These are phyloP conservation scores for Drosophila obscura DNA, from an alignment of 1,140 invertebrate species.

Conservation along the genomic window DNA sequence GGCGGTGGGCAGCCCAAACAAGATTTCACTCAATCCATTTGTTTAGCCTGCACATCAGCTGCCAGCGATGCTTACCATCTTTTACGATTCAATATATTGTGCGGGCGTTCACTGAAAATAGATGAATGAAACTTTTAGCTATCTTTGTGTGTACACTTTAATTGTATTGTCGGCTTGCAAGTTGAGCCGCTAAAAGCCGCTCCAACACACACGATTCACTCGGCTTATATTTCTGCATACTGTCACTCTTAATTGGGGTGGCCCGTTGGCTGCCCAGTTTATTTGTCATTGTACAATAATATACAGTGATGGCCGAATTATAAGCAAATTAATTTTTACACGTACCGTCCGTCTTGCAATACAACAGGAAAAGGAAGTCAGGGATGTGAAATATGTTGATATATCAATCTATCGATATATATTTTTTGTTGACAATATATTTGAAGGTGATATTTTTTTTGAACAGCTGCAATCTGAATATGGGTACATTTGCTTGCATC, in stretches of 20 bases:
- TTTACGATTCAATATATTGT: slow-evolving; percentile 72
- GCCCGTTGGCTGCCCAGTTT: background rate
- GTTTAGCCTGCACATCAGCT: background rate
- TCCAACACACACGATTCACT: background rate
- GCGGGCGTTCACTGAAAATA: slow-evolving; percentile 49
- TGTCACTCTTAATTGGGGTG: background rate
- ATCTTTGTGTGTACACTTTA: slow-evolving; percentile 11
- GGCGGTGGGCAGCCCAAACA: background rate
- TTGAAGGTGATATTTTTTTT: background rate
- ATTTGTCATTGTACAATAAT: slow-evolving; percentile 7
- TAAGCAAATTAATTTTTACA: slow-evolving; percentile 37
- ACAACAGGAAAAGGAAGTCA: slow-evolving; percentile 52
- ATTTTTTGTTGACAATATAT: no score
- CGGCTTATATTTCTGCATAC: slow-evolving; percentile 9
- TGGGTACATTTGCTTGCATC: no score
- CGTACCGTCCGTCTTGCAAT: slow-evolving; percentile 53
- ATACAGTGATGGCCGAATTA: slow-evolving; percentile 27
- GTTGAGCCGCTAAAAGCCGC: slow-evolving; percentile 5
- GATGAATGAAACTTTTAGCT: slow-evolving; percentile 21
- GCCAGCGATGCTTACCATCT: slow-evolving; percentile 71
- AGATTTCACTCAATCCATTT: no score
- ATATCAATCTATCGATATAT: slow-evolving; percentile 1
- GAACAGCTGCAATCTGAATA: no score
- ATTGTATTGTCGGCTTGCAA: background rate
- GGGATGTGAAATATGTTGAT: background rate